A percentile compares a stretch with the other conserved stretches of the same genome.
phyloP scores from a whole-genome alignment of 2,888 invertebrate genomes.

The Dilophus febrilis region DNA sequence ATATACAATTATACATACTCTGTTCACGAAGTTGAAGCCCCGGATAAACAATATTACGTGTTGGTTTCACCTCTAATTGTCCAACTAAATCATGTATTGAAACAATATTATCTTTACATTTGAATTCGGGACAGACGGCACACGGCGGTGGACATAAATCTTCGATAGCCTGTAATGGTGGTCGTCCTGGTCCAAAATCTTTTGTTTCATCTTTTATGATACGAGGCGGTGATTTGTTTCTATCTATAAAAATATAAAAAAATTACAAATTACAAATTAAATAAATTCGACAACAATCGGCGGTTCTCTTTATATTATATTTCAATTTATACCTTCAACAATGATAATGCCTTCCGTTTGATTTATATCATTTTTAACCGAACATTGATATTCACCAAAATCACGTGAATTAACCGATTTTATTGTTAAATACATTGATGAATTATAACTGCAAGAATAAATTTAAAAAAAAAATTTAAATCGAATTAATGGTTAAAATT shows the following conservation, averaged over 20 bases:
- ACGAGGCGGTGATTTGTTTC: not conserved
- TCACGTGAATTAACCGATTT: slow-evolving; percentile 49
- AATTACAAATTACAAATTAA: slow-evolving; percentile 17
- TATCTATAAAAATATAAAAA: not conserved
- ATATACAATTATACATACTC: too few relatives aligned
- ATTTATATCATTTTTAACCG: slow-evolving; percentile 68
- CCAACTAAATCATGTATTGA: slow-evolving; percentile 39
- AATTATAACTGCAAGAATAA: slow-evolving; percentile 32
- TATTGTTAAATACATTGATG: slow-evolving; percentile 64
- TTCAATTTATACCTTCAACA: slow-evolving; percentile 50
- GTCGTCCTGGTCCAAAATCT: slow-evolving; percentile 36
- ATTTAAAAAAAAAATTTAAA: not conserved
- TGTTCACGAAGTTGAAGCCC: too few relatives aligned
- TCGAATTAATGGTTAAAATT: too few relatives aligned
- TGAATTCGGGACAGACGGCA: slow-evolving; percentile 12
- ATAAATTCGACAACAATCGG: too few relatives aligned
- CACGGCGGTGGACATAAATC: slow-evolving; percentile 40
- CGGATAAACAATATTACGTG: too few relatives aligned
- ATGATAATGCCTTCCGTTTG: slow-evolving; percentile 58
- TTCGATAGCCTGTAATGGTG: slow-evolving; percentile 37
- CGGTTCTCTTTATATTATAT: too few relatives aligned
- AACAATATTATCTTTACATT: slow-evolving; percentile 40
- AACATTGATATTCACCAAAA: slow-evolving; percentile 62
- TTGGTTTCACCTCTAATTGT: slow-evolving; percentile 33
- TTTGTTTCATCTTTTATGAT: not conserved